These are phyloP conservation scores for Potorous gilbertii DNA, from an alignment of 2,797 vertebrate species.

Conservation along the genomic window DNA sequence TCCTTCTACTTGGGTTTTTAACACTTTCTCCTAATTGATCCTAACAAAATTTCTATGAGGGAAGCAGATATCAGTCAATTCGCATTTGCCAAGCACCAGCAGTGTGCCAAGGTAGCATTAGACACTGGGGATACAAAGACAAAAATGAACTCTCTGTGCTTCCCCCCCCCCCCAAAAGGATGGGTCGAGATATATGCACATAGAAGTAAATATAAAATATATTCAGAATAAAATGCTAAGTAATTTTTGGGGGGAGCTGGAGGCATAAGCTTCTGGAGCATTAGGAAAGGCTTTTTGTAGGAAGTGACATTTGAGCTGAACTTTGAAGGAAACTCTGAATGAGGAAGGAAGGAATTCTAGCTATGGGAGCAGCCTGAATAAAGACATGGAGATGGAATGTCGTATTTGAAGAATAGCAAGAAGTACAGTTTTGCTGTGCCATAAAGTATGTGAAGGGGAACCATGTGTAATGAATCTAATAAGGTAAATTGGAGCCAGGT, in stretches of 20 bases:
- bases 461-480: not conserved
- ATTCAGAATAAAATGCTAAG: not conserved
- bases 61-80: not conserved
- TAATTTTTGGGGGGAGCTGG: not conserved
- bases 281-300: not conserved
- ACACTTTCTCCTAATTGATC: not conserved
- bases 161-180: too few species aligned
- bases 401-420: not conserved
- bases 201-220: not conserved
- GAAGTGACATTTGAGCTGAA: not conserved
- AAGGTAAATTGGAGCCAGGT: not conserved
- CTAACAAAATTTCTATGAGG: not conserved
- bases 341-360: not conserved
- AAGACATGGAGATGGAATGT: not conserved
- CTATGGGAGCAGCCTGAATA: not conserved
- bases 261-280: not conserved
- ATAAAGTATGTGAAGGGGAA: not conserved
- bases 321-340: not conserved
- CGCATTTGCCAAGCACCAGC: not conserved
- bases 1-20: not conserved
- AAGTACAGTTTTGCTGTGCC: not conserved
- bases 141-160: not conserved
- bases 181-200: not conserved
- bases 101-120: not conserved
- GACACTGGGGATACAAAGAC: not conserved